A percentile compares a stretch with the other conserved stretches of the same genome.
These are phyloP conservation scores for Nephrotoma flavescens DNA, from an alignment of 2,888 invertebrate genomes.

Conservation along the genomic window DNA sequence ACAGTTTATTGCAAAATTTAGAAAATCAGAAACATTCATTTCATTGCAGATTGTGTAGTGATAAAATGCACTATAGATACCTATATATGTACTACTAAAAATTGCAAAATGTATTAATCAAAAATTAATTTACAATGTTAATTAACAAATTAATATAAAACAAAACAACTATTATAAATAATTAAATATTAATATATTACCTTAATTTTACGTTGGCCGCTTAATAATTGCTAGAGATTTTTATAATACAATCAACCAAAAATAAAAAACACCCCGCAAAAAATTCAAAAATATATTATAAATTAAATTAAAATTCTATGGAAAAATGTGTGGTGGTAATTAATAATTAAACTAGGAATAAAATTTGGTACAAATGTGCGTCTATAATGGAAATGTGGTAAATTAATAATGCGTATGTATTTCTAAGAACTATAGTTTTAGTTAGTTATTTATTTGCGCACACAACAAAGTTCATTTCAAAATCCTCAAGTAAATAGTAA, in stretches of 20 bases:
- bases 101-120: background rate
- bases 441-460: too few species aligned
- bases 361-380: background rate
- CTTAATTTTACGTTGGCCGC: conserved; percentile 12
- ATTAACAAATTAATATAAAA: too few species aligned
- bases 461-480: too few species aligned
- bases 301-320: background rate
- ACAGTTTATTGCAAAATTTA: too few species aligned
- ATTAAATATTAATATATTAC: conserved; percentile 5
- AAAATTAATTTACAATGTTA: too few species aligned
- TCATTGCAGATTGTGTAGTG: too few species aligned
- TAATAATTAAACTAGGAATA: too few species aligned
- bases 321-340: background rate
- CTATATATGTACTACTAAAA: background rate
- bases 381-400: background rate
- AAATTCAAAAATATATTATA: conserved; percentile 1
- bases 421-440: too few species aligned
- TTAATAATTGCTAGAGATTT: conserved; percentile 11
- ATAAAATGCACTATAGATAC: too few species aligned
- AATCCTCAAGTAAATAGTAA: too few species aligned
- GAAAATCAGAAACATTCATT: too few species aligned
- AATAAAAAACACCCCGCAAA: conserved; percentile 1
- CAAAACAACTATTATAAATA: background rate
- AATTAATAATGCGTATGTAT: too few species aligned
- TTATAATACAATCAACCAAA: background rate